Evolutionary conservation across 2,888 invertebrate species (phyloP), one percentile per base, ranked within the genome.

Genomic region (Acanthopleura granulata): DNA sequence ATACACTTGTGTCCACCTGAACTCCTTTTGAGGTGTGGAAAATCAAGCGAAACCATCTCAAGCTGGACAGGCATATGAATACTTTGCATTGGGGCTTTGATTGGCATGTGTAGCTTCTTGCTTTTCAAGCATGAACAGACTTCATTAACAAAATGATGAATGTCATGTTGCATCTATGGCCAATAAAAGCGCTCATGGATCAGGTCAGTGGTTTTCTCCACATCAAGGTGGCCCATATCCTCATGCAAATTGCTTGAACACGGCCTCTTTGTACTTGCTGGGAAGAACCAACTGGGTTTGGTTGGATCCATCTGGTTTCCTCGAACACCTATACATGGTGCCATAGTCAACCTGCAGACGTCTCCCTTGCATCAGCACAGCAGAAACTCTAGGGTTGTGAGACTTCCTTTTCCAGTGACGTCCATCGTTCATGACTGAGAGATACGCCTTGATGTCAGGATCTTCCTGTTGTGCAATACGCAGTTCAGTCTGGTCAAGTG

Each of bases 41-140:
- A 78, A 62, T 77, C 77, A 16, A 77, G 61, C 6, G 57, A 62
- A 15, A 77, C 73, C 14, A 77, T 49, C 30, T 76, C 74, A 30
- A 77, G 61, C 15, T 75, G 75, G 40, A 22, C 22, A n/a, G 30
- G 40, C 6, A 62, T 62, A n/a, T 25, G 14, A 15, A 75, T 75
- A 14, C 27, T 14, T 22, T 57, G 3, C 57, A 57, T 57, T 4
- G 57, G 57, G 18, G 57, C 57, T 57, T 22, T 57, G n/a, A 57
- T 22, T n/a, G 57, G 57, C 18, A 57, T 4, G n/a, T 18, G 57
- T 3, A 12, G 57, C 22, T 22, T 18, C 12, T 57, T 57, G 57
- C 57, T 57, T 22, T 57, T 57, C 57, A 57, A 12, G 57, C 57
- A 57, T 18, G 27, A 77, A 75, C 75, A 73, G 49, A 72, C 72